Evolutionary conservation across 2,888 invertebrate genomes (phyloP).

Genomic region (Watsonalla cultraria): DNA sequence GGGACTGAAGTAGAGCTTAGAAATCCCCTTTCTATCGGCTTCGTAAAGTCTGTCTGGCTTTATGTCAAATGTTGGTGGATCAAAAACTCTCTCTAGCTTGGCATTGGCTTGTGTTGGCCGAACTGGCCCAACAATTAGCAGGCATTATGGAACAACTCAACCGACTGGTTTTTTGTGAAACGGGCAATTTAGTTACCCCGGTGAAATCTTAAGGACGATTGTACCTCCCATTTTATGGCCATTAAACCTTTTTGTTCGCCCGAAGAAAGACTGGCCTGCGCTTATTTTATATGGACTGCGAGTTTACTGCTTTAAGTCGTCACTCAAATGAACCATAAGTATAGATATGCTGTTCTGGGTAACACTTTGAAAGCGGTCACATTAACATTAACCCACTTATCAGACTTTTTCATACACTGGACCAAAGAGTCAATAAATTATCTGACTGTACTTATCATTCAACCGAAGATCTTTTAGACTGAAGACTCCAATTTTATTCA

Average conservation of each 20-base stretch:
- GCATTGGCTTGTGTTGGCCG: neutral
- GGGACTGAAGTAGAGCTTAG: no score
- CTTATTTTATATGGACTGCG: neutral
- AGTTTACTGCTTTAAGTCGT: neutral
- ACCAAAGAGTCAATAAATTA: no score
- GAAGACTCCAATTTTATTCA: no score
- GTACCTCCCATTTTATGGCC: neutral
- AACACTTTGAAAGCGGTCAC: no score
- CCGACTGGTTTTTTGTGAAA: constrained; percentile 1
- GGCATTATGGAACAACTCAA: neutral
- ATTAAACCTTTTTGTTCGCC: neutral
- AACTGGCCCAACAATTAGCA: neutral
- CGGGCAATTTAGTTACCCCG: neutral
- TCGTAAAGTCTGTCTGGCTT: no score
- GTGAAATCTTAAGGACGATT: constrained; percentile 1
- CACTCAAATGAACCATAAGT: no score
- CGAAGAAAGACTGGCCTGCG: neutral
- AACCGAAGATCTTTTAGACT: no score
- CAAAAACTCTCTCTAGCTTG: neutral
- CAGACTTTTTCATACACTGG: no score
- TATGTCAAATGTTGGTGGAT: neutral
- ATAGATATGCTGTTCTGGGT: no score
- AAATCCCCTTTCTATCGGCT: no score
- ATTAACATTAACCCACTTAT: no score
- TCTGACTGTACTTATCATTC: no score